Conservation (phyloP, 2,888 invertebrate genomes). For the Plusia festucae region DNA sequence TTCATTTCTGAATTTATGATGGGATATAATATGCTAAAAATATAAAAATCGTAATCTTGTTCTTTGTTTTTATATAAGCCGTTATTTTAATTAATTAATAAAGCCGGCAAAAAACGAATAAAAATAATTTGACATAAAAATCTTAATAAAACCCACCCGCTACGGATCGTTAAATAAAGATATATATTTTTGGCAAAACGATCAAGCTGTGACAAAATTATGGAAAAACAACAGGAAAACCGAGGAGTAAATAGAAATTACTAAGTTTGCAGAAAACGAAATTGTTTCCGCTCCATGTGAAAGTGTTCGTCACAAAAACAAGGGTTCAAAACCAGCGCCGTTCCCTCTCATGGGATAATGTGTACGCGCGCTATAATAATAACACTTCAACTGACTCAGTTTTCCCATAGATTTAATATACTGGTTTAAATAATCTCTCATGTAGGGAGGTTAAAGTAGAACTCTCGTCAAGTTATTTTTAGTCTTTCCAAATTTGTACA, state of each 20-base stretch:
- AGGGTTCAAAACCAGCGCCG: slow-evolving; percentile 32
- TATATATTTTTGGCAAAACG: slow-evolving; percentile 40
- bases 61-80: background rate
- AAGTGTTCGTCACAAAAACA: slow-evolving; percentile 43
- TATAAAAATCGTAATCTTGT: too few species aligned
- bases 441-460: too few species aligned
- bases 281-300: slow-evolving; percentile 33
- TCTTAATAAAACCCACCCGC: slow-evolving; percentile 50
- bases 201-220: slow-evolving; percentile 51
- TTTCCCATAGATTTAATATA: slow-evolving; percentile 34
- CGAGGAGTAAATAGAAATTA: slow-evolving; percentile 47
- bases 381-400: slow-evolving; percentile 44
- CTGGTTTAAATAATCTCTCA: background rate
- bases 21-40: too few species aligned
- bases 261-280: slow-evolving; percentile 44
- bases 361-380: slow-evolving; percentile 46
- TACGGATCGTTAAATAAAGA: slow-evolving; percentile 43
- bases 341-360: slow-evolving; percentile 40
- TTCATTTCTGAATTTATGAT: too few species aligned
- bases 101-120: slow-evolving; percentile 1
- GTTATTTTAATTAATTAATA: background rate
- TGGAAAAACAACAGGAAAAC: slow-evolving; percentile 53
- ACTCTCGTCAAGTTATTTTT: too few species aligned
- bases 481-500: too few species aligned
- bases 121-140: slow-evolving; percentile 39